Base-by-base conservation (phyloP, 2,888 invertebrate genomes). In the Deladenus siricidicola region DNA sequence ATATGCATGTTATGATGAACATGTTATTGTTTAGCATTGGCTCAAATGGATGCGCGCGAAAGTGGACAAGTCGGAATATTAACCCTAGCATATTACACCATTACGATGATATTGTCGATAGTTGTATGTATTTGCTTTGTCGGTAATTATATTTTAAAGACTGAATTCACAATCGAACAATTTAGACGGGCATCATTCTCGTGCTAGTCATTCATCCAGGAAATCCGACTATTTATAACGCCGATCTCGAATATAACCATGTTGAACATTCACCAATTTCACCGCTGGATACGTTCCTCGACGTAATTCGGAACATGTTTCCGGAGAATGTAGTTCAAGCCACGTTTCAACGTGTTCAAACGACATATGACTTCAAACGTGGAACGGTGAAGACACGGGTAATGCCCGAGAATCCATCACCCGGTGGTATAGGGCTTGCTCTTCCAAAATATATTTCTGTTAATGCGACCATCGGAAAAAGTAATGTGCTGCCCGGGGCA, bases 321-420 rank as follows among this genome's bases (percentile, higher is more conserved):
- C 89, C 90, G n/a, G 89, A 89, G 79, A 91, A 91, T 82, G 85
- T 91, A 69, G 88, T 91, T 78, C 88, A 89, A 82, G 90, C 91
- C 21, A 72, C 79, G 17, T 78, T 80, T 58, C 72, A 74, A 63
- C 68, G 78, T 62, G 74, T 76, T 59, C 75, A 78, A 49, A 79
- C 78, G 2, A 68, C 65, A 19, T 79, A 26, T 26, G 49, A 49
- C 26, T 6, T 6, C 4, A 45, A 45, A 45, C 39, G 39, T 34
- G 6, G 8, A 14, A 6, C 8, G 6, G 39, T 34, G 14, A 6
- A 14, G 6, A 14, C 39, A 14, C 39, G 39, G 14, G 14, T 34
- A 10, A 6, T 34, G 6, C 39, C 39, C 6, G 8, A 34, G 14
- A 34, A 34, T 34, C 39, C 39, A 34, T 34, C 39, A 14, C 39